Conservation (phyloP, 2,888 invertebrate species). For the Pegoplata infirma region DNA sequence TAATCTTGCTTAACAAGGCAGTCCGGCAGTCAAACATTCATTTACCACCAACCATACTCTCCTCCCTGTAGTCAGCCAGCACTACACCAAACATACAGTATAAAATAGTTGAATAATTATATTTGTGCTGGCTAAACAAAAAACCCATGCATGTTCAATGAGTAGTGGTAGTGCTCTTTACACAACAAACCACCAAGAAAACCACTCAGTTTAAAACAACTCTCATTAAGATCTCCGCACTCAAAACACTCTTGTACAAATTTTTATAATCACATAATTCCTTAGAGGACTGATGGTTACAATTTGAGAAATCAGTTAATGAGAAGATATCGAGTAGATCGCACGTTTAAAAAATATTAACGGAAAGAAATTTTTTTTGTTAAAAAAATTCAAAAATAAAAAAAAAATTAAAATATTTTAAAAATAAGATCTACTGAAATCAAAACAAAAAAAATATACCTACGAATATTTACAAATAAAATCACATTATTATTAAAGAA, state of each 20-base stretch:
- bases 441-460: conserved; percentile 18
- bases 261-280: conserved; percentile 58
- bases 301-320: conserved; percentile 73
- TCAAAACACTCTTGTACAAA: conserved; percentile 30
- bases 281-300: conserved; percentile 52
- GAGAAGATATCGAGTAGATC: conserved; percentile 75
- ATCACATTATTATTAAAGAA: conserved; percentile 32
- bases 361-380: conserved; percentile 40
- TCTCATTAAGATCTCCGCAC: conserved; percentile 49
- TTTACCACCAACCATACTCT: conserved; percentile 27
- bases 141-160: conserved; percentile 70
- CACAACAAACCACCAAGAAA: conserved; percentile 25
- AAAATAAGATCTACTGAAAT: conserved; percentile 57
- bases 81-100: conserved; percentile 22
- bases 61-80: too few species aligned
- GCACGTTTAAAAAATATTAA: conserved; percentile 66
- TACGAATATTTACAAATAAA: conserved; percentile 47
- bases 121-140: neutral
- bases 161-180: too few species aligned
- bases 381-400: conserved; percentile 28
- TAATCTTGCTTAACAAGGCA: conserved; percentile 56
- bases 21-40: conserved; percentile 36
- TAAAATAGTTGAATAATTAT: conserved; percentile 12
- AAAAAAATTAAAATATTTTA: conserved; percentile 14
- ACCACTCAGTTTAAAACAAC: conserved; percentile 50